phyloP scores from a whole-genome alignment of 2,888 invertebrate genomes.

The Acanthococcus lagerstroemiae region DNA sequence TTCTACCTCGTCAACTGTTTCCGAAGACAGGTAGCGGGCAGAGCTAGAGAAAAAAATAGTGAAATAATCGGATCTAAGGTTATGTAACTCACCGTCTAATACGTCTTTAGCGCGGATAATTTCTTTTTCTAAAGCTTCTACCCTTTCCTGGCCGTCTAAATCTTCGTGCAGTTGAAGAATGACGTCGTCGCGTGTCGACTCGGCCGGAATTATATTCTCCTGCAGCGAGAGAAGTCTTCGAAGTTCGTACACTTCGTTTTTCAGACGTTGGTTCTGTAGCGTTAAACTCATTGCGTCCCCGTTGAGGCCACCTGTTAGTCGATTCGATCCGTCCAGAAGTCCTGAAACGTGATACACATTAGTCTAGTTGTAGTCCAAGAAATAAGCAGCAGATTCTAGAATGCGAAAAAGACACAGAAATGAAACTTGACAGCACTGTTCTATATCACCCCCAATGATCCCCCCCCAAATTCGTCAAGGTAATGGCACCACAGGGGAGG shows the following conservation, averaged over 20 bases:
- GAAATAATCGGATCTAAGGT: too few relatives aligned
- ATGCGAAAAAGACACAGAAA: too few relatives aligned
- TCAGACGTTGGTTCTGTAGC: conserved; percentile 66
- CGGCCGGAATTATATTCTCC: conserved; percentile 41
- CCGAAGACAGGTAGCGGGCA: too few relatives aligned
- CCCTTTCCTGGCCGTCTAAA: conserved; percentile 43
- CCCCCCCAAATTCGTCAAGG: too few relatives aligned
- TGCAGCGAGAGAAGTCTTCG: conserved; percentile 48
- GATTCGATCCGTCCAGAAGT: conserved; percentile 6
- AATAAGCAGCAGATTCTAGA: too few relatives aligned
- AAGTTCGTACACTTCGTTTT: conserved; percentile 59
- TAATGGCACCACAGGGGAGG: too few relatives aligned
- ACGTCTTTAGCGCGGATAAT: conserved; percentile 70
- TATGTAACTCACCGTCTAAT: conserved; percentile 46
- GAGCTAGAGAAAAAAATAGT: too few relatives aligned
- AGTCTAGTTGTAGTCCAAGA: background rate
- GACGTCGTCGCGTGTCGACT: conserved; percentile 44
- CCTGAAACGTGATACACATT: background rate
- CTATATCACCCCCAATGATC: too few relatives aligned
- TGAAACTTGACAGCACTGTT: too few relatives aligned
- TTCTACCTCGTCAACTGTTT: too few relatives aligned
- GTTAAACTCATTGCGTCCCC: conserved; percentile 49
- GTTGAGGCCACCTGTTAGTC: conserved; percentile 19
- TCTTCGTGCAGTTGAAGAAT: conserved; percentile 44
- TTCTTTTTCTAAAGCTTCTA: conserved; percentile 57